phyloP scores from a whole-genome alignment of 2,888 invertebrate species.

The Thecocarcelia acutangulata region DNA sequence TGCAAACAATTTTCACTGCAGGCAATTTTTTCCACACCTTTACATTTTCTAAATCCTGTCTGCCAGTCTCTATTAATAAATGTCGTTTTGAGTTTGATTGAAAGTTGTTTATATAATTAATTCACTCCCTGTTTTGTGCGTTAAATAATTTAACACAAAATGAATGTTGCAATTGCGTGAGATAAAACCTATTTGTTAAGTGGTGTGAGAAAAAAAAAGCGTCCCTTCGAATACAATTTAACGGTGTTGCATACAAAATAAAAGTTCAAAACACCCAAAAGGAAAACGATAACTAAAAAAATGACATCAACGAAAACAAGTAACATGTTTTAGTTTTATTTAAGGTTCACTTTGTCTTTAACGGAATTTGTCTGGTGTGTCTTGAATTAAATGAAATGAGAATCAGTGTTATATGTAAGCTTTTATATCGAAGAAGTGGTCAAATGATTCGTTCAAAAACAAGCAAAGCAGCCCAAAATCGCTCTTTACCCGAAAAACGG shows the following conservation, averaged over 20 bases:
- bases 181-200: slow-evolving; percentile 62
- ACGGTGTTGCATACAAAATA: slow-evolving; percentile 52
- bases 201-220: slow-evolving; percentile 65
- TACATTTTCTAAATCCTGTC: too few relatives aligned
- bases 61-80: too few relatives aligned
- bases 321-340: slow-evolving; percentile 53
- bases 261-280: slow-evolving; percentile 1
- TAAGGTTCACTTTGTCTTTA: too few relatives aligned
- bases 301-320: slow-evolving; percentile 48
- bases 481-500: too few relatives aligned
- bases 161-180: slow-evolving; percentile 64
- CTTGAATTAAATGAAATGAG: too few relatives aligned
- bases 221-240: slow-evolving; percentile 57
- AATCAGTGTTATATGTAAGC: too few relatives aligned
- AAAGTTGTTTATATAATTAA: slow-evolving; percentile 7
- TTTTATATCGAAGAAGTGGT: too few relatives aligned
- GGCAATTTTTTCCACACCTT: too few relatives aligned
- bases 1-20: too few relatives aligned
- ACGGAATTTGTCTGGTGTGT: not conserved
- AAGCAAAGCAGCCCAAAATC: too few relatives aligned
- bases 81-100: not conserved
- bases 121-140: slow-evolving; percentile 31
- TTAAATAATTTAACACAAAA: slow-evolving; percentile 31
- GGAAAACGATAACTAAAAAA: slow-evolving; percentile 12
- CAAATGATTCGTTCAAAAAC: too few relatives aligned